Conservation (phyloP, 2,113 vertebrate genomes). For the Alectura lathami region DNA sequence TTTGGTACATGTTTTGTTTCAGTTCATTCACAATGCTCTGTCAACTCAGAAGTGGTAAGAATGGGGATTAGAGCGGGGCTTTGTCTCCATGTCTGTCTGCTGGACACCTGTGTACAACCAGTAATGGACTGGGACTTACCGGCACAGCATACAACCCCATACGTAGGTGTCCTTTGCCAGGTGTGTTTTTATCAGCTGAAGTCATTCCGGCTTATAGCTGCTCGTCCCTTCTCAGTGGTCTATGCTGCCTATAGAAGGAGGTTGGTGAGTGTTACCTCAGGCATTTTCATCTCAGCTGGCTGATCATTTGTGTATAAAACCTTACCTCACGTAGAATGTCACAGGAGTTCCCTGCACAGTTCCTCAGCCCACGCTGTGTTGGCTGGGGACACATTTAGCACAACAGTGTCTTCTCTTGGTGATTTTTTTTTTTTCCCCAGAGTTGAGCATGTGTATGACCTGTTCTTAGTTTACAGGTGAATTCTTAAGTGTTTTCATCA, state of each 20-base stretch:
- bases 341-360: background rate
- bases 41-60: rapidly evolving
- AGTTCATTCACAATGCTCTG: background rate
- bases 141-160: background rate
- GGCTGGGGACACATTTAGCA: background rate
- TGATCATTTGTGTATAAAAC: background rate
- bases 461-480: background rate
- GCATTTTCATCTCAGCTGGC: background rate
- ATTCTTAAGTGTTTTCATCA: background rate
- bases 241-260: background rate
- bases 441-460: background rate
- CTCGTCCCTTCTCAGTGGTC: background rate
- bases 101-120: background rate
- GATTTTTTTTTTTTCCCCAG: background rate
- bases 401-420: background rate
- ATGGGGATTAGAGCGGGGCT: background rate
- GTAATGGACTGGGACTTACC: background rate
- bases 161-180: background rate
- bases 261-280: background rate
- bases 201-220: background rate
- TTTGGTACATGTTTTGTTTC: background rate
- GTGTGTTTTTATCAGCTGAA: background rate
- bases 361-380: background rate
- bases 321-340: background rate
- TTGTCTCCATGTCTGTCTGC: background rate